phyloP scores from a whole-genome alignment of 2,797 vertebrate species.

The Propithecus deckenii region DNA sequence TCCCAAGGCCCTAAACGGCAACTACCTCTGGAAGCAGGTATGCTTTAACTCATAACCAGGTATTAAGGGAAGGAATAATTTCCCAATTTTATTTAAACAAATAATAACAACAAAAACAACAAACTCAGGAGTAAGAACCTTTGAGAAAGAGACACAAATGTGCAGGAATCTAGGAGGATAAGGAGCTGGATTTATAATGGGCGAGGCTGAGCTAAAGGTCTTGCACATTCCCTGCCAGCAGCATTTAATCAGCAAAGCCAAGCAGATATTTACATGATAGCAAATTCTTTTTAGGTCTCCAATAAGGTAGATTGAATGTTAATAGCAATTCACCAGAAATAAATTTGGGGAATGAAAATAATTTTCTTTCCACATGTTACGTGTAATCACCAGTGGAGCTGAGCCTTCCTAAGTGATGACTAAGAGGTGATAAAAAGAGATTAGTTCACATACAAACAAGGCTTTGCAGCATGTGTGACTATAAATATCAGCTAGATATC shows the following conservation, averaged over 20 bases:
- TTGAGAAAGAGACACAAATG: not conserved
- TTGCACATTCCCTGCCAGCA: not conserved
- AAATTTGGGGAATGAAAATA: constrained; percentile 56
- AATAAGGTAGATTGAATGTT: constrained; percentile 60
- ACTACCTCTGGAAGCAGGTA: not conserved
- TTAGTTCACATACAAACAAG: not conserved
- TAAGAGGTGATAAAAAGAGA: not conserved
- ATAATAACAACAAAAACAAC: not conserved
- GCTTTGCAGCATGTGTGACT: too few relatives aligned
- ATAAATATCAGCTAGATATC: too few relatives aligned
- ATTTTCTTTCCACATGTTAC: constrained; percentile 65
- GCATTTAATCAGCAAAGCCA: not conserved
- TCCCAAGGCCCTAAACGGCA: not conserved
- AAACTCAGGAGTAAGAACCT: not conserved
- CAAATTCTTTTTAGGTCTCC: constrained; percentile 59
- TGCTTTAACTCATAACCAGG: not conserved
- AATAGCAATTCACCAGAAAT: constrained; percentile 71
- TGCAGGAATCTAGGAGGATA: not conserved
- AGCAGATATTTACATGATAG: constrained; percentile 37
- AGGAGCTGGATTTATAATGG: not conserved
- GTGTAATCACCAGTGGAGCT: constrained; percentile 73
- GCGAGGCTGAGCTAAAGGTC: not conserved
- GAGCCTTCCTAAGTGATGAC: constrained; percentile 7
- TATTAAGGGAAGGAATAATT: not conserved
- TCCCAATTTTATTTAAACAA: constrained; percentile 4